Conservation (phyloP, 2,113 vertebrate species). For the Perca fluviatilis region DNA sequence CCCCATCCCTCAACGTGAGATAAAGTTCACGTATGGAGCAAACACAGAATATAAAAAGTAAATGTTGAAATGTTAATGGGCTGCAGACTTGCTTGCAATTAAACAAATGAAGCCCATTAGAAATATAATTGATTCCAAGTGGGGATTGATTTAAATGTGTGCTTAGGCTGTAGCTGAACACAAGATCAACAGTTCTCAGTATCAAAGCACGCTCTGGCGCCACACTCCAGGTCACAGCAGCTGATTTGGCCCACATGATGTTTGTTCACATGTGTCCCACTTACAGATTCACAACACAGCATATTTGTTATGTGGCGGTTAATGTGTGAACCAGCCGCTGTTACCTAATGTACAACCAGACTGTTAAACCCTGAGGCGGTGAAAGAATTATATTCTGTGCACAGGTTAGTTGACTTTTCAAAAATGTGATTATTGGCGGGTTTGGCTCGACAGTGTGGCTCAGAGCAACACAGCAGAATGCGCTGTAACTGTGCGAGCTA, state of each 20-base stretch:
- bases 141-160: not conserved
- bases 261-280: conserved; percentile 4
- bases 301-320: conserved; percentile 11
- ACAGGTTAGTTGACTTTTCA: too few relatives aligned
- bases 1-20: not conserved
- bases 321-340: not conserved
- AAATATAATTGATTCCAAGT: not conserved
- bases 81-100: not conserved
- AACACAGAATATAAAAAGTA: not conserved
- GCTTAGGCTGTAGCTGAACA: too few relatives aligned
- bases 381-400: too few relatives aligned
- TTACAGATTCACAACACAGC: not conserved
- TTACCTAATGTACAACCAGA: not conserved
- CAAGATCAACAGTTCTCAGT: too few relatives aligned
- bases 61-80: not conserved
- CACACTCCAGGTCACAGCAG: not conserved
- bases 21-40: conserved; percentile 19
- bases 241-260: conserved; percentile 2
- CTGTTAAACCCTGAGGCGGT: not conserved
- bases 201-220: not conserved
- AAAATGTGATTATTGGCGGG: too few relatives aligned
- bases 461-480: not conserved
- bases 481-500: not conserved
- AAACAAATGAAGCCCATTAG: not conserved
- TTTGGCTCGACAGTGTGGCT: not conserved